Percentiles rank a stretch among this genome's conserved stretches.
These are phyloP conservation scores for Crotophaga sulcirostris DNA, from an alignment of 2,113 vertebrate genomes.

Conservation along the genomic window DNA sequence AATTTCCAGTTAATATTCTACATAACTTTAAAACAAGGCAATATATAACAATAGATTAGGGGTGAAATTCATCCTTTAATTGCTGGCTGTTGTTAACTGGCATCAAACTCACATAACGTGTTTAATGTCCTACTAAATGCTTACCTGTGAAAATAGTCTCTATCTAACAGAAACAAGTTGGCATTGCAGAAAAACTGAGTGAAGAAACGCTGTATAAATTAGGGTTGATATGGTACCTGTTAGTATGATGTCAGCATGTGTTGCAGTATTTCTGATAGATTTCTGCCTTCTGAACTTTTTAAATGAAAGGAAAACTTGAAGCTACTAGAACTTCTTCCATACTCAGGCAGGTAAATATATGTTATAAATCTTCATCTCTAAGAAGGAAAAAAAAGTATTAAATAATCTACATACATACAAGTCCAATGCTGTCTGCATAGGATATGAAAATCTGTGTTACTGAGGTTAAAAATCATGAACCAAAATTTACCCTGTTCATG, in stretches of 20 bases:
- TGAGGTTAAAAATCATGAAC: neutral
- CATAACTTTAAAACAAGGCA: neutral
- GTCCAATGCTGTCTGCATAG: neutral
- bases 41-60: neutral
- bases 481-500: neutral
- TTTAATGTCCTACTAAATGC: constrained; percentile 30
- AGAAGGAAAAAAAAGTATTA: neutral
- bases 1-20: neutral
- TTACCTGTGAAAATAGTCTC: neutral
- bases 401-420: neutral
- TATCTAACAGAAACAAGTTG: neutral
- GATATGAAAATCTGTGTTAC: neutral
- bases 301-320: neutral
- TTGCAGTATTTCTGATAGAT: neutral
- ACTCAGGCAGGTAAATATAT: neutral
- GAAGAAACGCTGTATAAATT: constrained; percentile 61
- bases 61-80: neutral
- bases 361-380: neutral
- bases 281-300: neutral
- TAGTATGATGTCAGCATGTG: neutral
- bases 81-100: neutral
- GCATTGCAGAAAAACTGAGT: neutral
- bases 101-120: neutral
- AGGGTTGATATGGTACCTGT: neutral
- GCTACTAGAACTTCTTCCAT: neutral